A percentile compares a stretch with the other conserved stretches of the same genome.
These are phyloP conservation scores for Cataglyphis albicans DNA, from an alignment of 2,888 invertebrate genomes.

Conservation along the genomic window DNA sequence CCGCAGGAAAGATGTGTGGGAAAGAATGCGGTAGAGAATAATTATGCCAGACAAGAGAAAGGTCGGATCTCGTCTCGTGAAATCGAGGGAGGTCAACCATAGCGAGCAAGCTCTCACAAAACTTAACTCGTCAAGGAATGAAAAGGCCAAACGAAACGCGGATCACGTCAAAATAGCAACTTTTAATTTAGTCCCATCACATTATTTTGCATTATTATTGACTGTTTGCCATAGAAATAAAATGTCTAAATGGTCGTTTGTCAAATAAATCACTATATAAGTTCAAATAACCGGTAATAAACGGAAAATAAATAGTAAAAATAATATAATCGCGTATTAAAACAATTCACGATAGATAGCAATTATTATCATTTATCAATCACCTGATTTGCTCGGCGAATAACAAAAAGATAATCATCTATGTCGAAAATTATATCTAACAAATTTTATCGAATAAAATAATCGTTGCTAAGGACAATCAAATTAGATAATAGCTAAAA, in stretches of 20 bases:
- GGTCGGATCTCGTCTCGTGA: constrained; percentile 55
- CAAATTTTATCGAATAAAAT: constrained; percentile 4
- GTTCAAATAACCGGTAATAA: neutral
- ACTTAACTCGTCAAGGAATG: constrained; percentile 43
- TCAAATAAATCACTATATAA: neutral
- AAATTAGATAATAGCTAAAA: neutral
- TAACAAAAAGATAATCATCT: neutral
- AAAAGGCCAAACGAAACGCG: constrained; percentile 57
- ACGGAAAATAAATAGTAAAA: neutral
- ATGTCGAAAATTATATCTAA: constrained; percentile 9
- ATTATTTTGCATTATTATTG: neutral
- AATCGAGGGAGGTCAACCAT: constrained; percentile 66
- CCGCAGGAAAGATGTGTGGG: constrained; percentile 26
- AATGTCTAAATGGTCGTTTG: neutral
- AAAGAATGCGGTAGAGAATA: constrained; percentile 55
- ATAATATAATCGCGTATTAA: neutral
- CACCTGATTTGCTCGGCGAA: neutral
- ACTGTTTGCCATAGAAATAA: neutral
- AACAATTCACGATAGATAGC: neutral
- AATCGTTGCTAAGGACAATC: neutral
- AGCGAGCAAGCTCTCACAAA: constrained; percentile 54
- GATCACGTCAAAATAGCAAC: neutral
- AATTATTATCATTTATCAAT: neutral
- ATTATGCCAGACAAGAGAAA: constrained; percentile 67
- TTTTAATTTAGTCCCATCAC: neutral